These are phyloP conservation scores for Drosophila grimshawi DNA, from an alignment of 1,140 invertebrate species.

Conservation along the genomic window DNA sequence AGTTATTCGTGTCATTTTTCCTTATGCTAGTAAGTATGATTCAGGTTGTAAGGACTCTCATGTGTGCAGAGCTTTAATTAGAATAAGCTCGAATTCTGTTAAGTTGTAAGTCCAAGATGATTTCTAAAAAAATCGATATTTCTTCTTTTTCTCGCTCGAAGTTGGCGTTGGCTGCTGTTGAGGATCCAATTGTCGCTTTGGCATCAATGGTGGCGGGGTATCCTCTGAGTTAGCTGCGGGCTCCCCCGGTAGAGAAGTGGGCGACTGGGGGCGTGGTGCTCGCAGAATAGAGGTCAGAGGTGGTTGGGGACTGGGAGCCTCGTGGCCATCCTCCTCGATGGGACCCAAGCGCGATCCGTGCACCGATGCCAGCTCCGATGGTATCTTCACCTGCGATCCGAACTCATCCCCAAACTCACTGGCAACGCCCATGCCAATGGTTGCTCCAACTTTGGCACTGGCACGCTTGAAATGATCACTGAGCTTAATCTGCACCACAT, in stretches of 20 bases:
- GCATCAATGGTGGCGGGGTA: conserved; percentile 68
- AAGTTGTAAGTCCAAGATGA: background rate
- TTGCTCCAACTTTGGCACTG: conserved; percentile 93
- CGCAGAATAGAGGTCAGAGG: conserved; percentile 62
- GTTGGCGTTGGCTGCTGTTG: conserved; percentile 42
- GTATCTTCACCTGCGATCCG: conserved; percentile 67
- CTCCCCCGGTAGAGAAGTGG: conserved; percentile 11
- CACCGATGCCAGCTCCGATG: conserved; percentile 75
- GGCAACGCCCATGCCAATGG: conserved; percentile 91
- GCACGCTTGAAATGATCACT: conserved; percentile 93
- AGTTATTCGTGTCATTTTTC: conserved; percentile 67
- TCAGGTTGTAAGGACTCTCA: conserved; percentile 40
- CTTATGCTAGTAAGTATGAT: conserved; percentile 30
- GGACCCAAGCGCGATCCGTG: conserved; percentile 71
- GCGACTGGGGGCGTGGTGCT: conserved; percentile 60
- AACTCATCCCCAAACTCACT: conserved; percentile 71
- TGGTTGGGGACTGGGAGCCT: conserved; percentile 26
- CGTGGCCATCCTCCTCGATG: conserved; percentile 69
- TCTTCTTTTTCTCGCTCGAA: conserved; percentile 62
- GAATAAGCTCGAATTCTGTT: background rate
- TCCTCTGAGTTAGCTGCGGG: conserved; percentile 24
- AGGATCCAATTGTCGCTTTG: conserved; percentile 41
- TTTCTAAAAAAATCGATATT: conserved; percentile 69
- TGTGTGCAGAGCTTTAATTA: background rate
- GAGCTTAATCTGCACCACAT: conserved; percentile 95